Evolutionary conservation across 2,113 vertebrate species (phyloP).

Genomic region (Syngnathoides biaculeatus): DNA sequence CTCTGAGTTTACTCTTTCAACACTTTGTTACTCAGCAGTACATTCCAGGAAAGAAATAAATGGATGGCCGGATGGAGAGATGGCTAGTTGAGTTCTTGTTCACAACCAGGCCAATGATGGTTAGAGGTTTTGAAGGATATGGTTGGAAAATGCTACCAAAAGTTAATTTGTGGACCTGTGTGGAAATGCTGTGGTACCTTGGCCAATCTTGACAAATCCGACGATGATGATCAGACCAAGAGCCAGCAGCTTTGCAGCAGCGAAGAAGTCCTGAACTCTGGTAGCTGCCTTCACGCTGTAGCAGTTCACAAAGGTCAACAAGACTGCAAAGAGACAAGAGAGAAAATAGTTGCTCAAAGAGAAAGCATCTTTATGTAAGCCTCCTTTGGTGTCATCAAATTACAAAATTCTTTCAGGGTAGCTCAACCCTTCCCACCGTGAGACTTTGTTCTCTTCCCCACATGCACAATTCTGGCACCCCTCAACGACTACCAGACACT

Average conservation of each 20-base stretch:
- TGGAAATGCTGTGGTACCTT: constrained; percentile 66
- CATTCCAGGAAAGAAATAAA: not conserved
- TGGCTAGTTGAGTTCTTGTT: not conserved
- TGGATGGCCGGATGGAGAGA: not conserved
- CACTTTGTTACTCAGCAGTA: not conserved
- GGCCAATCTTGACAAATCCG: constrained; percentile 88
- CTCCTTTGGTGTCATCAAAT: not conserved
- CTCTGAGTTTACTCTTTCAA: not conserved
- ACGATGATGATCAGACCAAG: constrained; percentile 89
- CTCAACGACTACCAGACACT: not conserved
- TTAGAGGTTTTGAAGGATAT: not conserved
- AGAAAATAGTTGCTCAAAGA: not conserved
- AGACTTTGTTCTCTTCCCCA: not conserved
- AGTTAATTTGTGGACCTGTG: not conserved
- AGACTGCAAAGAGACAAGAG: constrained; percentile 70
- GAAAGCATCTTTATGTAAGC: not conserved
- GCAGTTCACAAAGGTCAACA: constrained; percentile 92
- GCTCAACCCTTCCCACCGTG: constrained; percentile 1
- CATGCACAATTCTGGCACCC: constrained; percentile 4
- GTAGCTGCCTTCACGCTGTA: constrained; percentile 96
- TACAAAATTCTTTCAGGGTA: constrained; percentile 18
- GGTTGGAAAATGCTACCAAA: not conserved
- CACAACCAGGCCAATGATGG: not conserved
- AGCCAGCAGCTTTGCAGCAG: constrained; percentile 88
- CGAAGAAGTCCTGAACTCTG: constrained; percentile 91